These are phyloP conservation scores for Synanthedon formicaeformis DNA, from an alignment of 2,888 invertebrate genomes.

Conservation along the genomic window DNA sequence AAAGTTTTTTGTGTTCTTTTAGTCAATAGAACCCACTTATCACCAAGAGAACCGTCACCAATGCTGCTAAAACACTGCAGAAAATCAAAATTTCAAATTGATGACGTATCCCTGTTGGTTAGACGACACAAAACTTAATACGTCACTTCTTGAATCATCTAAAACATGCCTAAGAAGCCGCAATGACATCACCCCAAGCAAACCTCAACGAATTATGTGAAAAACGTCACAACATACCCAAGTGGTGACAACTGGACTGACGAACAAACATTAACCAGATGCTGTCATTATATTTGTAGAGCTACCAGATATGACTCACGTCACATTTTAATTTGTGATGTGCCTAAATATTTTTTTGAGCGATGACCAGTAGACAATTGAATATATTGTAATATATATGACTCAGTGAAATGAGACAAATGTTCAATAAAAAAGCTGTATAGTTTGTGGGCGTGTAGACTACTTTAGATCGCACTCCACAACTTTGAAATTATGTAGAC, in stretches of 20 bases:
- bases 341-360: constrained; percentile 5
- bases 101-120: background rate
- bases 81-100: background rate
- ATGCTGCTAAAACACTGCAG: no score
- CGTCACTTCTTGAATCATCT: constrained; percentile 1
- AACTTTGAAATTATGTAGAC: no score
- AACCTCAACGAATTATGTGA: constrained; percentile 20
- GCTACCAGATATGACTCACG: constrained; percentile 13
- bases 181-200: constrained; percentile 41
- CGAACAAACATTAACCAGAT: constrained; percentile 5
- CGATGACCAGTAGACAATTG: constrained; percentile 9
- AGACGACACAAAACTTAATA: background rate
- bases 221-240: constrained; percentile 38
- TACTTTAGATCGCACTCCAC: background rate
- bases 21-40: no score
- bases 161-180: constrained; percentile 17
- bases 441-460: background rate
- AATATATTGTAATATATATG: background rate
- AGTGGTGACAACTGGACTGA: constrained; percentile 31
- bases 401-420: background rate
- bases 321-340: background rate
- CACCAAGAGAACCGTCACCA: no score
- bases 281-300: constrained; percentile 7
- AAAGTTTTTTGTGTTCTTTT: no score
- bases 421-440: background rate